Percentiles rank a stretch among this genome's conserved stretches.
These are phyloP conservation scores for Chloropsis cyanopogon DNA, from an alignment of 2,113 vertebrate species.

Conservation along the genomic window DNA sequence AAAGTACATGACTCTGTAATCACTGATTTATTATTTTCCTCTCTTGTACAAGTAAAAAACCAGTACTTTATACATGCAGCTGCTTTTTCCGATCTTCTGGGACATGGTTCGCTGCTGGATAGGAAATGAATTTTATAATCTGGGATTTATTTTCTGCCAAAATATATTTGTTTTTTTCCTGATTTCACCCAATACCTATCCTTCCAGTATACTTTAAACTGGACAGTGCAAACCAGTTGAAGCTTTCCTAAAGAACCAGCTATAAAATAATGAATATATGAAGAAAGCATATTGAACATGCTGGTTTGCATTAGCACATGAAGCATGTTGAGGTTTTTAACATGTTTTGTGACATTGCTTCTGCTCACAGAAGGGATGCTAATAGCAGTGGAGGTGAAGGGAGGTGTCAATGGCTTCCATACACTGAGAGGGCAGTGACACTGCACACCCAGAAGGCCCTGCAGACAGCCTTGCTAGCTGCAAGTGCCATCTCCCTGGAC, in stretches of 20 bases:
- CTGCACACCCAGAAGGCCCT: not conserved
- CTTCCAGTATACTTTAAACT: not conserved
- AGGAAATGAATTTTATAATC: not conserved
- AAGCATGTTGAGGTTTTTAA: not conserved
- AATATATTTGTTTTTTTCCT: not conserved
- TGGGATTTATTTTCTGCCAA: not conserved
- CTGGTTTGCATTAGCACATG: not conserved
- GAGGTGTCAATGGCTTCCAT: not conserved
- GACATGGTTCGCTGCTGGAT: not conserved
- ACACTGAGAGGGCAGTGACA: not conserved
- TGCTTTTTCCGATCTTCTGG: not conserved
- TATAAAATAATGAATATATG: not conserved
- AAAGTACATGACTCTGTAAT: constrained; percentile 6
- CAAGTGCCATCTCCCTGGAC: not conserved
- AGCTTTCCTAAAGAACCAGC: not conserved
- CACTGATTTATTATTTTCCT: not conserved
- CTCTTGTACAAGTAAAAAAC: fast-evolving
- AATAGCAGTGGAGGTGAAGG: not conserved
- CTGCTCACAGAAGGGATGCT: not conserved
- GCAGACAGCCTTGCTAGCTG: not conserved
- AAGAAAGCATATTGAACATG: not conserved
- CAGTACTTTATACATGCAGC: not conserved
- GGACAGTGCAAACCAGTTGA: not conserved
- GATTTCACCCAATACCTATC: not conserved
- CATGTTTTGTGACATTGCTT: not conserved